Base-by-base conservation (phyloP, 2,888 invertebrate genomes). In the Erynnis tages region DNA sequence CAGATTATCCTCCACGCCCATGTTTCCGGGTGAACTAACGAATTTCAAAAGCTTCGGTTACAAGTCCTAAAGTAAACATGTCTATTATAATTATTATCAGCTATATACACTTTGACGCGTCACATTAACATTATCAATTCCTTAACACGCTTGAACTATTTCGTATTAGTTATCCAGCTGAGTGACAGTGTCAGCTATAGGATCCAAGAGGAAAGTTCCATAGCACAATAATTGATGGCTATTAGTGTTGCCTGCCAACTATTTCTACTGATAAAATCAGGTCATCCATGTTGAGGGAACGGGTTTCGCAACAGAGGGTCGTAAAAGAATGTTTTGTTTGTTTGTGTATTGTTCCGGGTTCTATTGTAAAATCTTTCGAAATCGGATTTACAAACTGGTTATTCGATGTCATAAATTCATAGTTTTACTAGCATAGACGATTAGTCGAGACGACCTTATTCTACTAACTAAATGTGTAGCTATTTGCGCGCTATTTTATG, bases 261-360 rank as follows among this genome's bases (percentile, higher is more conserved):
- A 56, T 58, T 56, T 54, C 47, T 47, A 56, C 53, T 57, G 56
- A 59, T 43, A 50, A 50, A 50, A 50, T 57, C 61, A 40, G 46
- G 41, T 57, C 61, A 35, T 37, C 38, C 21, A 48, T 23, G 53
- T 53, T 55, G 57, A 43, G 56, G 50, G 43, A 54, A 50, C 54
- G 23, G 5, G 41, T 57, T 57, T 46, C 32, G 41, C 32, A 56
- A 55, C 32, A 29, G 50, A 50, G 46, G 34, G 16, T 27, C 37
- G 52, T 37, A 8, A 50, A 38, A 25, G 8, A 49, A 16, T 11
- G 23, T 25, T 44, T 44, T 32, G 19, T 21, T 50, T 43, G 43
- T 48, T 53, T 57, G 57, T 53, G 41, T 57, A n/a, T n/a, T n/a
- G n/a, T 57, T 55, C 55, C 55, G 55, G 32, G 34, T 54, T 43